A percentile compares a stretch with the other conserved stretches of the same genome.
Evolutionary conservation across 1,140 invertebrate genomes (phyloP).

Genomic region (Bombus picipes): DNA sequence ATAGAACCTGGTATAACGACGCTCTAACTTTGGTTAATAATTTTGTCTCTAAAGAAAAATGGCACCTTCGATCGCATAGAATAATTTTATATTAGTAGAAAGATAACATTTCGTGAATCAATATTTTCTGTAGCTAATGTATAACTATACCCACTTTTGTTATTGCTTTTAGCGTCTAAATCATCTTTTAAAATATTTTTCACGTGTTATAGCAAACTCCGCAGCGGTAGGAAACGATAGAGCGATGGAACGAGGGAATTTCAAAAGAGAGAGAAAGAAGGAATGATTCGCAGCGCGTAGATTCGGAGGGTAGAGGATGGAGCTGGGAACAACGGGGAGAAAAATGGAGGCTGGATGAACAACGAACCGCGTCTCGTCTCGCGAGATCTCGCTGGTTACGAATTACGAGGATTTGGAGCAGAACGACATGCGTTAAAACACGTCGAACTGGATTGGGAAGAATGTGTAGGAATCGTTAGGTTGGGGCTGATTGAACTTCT

Average conservation of each 20-base stretch:
- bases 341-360: slow-evolving; percentile 31
- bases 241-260: not conserved
- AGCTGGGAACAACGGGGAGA: not conserved
- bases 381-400: not conserved
- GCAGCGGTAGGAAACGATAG: not conserved
- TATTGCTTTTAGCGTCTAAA: not conserved
- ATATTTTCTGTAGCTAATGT: no score
- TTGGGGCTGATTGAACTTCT: not conserved
- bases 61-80: no score
- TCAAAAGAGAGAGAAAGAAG: not conserved
- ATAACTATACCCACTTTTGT: not conserved
- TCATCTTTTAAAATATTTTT: no score
- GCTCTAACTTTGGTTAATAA: no score
- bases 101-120: no score
- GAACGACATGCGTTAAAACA: slow-evolving; percentile 28
- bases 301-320: not conserved
- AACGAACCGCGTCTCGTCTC: slow-evolving; percentile 8
- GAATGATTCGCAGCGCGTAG: not conserved
- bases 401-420: slow-evolving; percentile 47
- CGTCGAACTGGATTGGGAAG: not conserved
- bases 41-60: no score
- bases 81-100: no score
- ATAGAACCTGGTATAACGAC: no score
- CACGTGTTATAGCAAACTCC: no score
- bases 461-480: slow-evolving; percentile 1